Evolutionary conservation across 2,113 vertebrate species (phyloP).

Genomic region (Balaeniceps rex): DNA sequence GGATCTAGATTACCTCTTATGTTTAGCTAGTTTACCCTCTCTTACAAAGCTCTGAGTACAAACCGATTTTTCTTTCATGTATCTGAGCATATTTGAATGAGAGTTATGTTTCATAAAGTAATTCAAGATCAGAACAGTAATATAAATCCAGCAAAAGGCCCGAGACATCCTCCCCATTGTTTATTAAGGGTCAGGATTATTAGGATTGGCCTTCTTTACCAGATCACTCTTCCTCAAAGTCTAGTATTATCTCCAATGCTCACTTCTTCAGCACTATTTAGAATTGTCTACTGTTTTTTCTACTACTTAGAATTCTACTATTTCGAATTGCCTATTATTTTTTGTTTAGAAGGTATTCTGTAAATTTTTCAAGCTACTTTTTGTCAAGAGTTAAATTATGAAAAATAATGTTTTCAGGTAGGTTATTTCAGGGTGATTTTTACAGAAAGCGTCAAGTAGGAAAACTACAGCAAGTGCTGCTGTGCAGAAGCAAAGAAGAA

Average conservation of each 20-base stretch:
- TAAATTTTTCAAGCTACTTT: neutral
- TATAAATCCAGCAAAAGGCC: neutral
- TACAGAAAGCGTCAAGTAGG: neutral
- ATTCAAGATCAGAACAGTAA: neutral
- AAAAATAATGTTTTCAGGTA: neutral
- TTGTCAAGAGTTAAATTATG: neutral
- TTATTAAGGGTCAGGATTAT: neutral
- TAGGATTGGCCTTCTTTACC: neutral
- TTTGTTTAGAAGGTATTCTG: neutral
- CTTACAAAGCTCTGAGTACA: neutral
- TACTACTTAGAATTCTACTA: neutral
- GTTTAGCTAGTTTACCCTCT: neutral
- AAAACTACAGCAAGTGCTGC: neutral
- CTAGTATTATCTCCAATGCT: neutral
- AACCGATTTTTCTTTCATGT: neutral
- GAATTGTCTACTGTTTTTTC: neutral
- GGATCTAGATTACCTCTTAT: neutral
- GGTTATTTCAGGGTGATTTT: neutral
- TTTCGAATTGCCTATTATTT: neutral
- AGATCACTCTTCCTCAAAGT: neutral
- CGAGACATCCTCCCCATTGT: neutral
- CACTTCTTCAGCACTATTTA: neutral
- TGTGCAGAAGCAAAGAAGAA: neutral
- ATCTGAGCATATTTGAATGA: neutral
- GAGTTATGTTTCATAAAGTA: no score